Evolutionary conservation across 2,888 invertebrate species (phyloP), one percentile per base, ranked within the genome.

Genomic region (Carabus problematicus): DNA sequence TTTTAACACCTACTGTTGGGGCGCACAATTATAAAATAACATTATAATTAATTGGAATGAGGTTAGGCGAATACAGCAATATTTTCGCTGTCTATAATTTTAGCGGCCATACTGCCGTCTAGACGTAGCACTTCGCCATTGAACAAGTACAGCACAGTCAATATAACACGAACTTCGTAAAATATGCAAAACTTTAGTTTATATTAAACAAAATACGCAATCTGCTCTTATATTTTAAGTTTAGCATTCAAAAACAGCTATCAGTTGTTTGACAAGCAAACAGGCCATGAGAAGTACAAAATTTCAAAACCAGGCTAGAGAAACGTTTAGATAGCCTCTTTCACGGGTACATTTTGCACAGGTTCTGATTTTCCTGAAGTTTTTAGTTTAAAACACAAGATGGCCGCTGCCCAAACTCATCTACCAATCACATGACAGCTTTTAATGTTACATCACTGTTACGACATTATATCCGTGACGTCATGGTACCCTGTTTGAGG

Each of bases 321-420:
- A 61, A 69, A 69, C 68, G 68, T 84, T 84, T 84, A 83, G 83
- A 82, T 82, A 85, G 86, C 85, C 86, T 86, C 85, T 84, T 84
- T 83, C 82, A 81, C 85, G 84, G 85, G 85, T 85, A 79, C 81
- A 78, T 78, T 80, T 81, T 81, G 82, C 81, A 82, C 85, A 84
- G 82, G 82, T 84, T 83, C 84, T 83, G 86, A 87, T 86, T 86
- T 87, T 87, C 86, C 83, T 83, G 84, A 83, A 75, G 83, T 85
- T 85, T 86, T 85, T 86, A 84, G 86, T 87, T 87, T 86, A 85
- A 79, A 80, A 80, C 78, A 82, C 85, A 87, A 88, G 85, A 88
- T 88, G 88, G 88, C 88, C 84, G 86, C 85, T 84, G 80, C 74
- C 74, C 74, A 72, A 73, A 60, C 68, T 70, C 75, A 70, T 75